Conservation (phyloP, 2,113 vertebrate species). For the Terrapene triunguis region DNA sequence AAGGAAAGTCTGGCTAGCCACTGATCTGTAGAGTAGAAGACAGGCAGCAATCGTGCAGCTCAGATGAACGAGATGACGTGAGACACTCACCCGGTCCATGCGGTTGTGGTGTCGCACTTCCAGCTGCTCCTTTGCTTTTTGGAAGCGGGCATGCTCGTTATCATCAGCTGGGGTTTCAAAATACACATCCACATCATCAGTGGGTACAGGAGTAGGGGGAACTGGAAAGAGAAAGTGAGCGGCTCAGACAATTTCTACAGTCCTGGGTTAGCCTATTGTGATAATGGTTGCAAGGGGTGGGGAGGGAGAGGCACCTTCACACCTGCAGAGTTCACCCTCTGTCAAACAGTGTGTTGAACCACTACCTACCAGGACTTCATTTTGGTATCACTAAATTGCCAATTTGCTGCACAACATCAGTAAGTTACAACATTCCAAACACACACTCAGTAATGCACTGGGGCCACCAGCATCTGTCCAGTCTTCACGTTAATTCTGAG, state of each 20-base stretch:
- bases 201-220: conserved; percentile 88
- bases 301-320: not conserved
- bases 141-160: conserved; percentile 96
- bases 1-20: not conserved
- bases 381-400: not conserved
- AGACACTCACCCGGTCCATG: conserved; percentile 91
- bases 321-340: not conserved
- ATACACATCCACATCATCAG: conserved; percentile 96
- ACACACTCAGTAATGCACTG: not conserved
- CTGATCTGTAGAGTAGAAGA: not conserved
- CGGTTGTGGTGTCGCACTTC: conserved; percentile 95
- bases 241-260: accelerated
- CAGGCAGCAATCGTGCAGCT: accelerated
- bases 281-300: not conserved
- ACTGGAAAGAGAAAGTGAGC: conserved; percentile 56
- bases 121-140: conserved; percentile 97
- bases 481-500: not conserved
- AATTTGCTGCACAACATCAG: not conserved
- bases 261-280: not conserved
- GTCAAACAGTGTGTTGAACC: not conserved
- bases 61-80: accelerated
- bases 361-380: not conserved
- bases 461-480: not conserved
- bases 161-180: conserved; percentile 96
- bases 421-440: not conserved